Evolutionary conservation across 2,113 vertebrate genomes (phyloP), one percentile per base, ranked within the genome.

Genomic region (Mirounga angustirostris): DNA sequence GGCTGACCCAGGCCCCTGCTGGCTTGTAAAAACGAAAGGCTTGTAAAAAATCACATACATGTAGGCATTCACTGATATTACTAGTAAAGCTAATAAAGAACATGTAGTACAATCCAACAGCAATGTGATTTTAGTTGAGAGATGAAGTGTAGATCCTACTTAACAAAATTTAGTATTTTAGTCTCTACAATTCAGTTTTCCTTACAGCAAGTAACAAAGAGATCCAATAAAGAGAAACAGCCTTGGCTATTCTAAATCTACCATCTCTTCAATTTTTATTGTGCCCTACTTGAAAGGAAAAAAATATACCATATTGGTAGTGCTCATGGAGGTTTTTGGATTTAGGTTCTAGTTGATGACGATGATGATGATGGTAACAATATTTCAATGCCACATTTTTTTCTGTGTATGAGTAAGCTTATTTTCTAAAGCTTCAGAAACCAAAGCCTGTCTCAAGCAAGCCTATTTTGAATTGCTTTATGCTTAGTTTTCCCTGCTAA

Each of bases 361-460:
- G 7, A 4, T 14, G n/a, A 56, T 43, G 9, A 43, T 90, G n/a
- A 18, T 30, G 14, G 46, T 65, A 81, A 63, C 26, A 90, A 36
- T 71, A 40, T 88, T 36, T 93, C 46, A 63, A 91, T 59, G 79
- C 26, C 16, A 93, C 79, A 10, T 91, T 4, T 92, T 85, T 43
- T 93, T 78, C 33, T 85, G 18, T 40, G 9, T 21, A 40, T 86
- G 73, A 96, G 16, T 94, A 86, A 80, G 56, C 43, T 89, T 94
- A 61, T 93, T 97, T 95, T 87, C 59, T 82, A 87, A 90, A 80
- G 61, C n/a, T 97, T 95, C 18, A 28, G 74, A 83, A 96, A 85
- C 54, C 81, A 88, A 93, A 82, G 15, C 11, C 43, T 69, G 5
- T 83, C n/a, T 92, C 15, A n/a, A 46, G 30, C 14, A 93, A 93